Base-by-base conservation (phyloP, 2,888 invertebrate species). In the Nymphalis polychloros region DNA sequence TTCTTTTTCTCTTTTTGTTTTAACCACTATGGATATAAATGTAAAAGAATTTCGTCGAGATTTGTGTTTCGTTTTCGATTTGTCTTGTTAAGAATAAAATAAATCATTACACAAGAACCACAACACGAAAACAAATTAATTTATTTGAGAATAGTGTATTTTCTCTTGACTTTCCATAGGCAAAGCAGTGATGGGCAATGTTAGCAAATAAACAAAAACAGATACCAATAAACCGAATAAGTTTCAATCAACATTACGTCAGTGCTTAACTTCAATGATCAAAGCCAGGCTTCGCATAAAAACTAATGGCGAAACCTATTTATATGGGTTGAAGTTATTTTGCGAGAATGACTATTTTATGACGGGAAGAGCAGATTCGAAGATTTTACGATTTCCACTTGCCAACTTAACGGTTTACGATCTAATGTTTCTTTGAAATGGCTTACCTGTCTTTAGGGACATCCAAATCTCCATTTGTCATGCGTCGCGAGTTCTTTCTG, bases 301-400 rank as follows among this genome's bases (percentile, higher is more conserved):
- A 72, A 70, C 72, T 70, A 68, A 73, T 64, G 63, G 67, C 66
- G 50, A 68, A 64, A 69, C 72, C 74, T 78, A 76, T 76, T 77
- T 78, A 76, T 74, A 64, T 70, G 69, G 72, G 62, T 63, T 53
- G 67, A 67, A 75, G 73, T 75, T 78, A 77, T 79, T 78, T 71
- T 71, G 64, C 70, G 72, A 76, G 73, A 76, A 74, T 75, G 73
- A 69, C 69, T 70, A 52, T 77, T 79, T 80, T 79, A 79, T 77
- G 77, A 74, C 72, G 64, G 72, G 62, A 70, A 72, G 73, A 74
- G 75, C 75, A 77, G 77, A 75, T 77, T 78, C 73, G 72, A 67
- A 59, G 73, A 75, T 75, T 78, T 80, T 79, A 80, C 72, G 76
- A 70, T 59, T 64, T 68, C 64, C 74, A 74, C 74, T 78, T 76